Base-by-base conservation (phyloP, 1,140 invertebrate species). In the Drosophila funebris region DNA sequence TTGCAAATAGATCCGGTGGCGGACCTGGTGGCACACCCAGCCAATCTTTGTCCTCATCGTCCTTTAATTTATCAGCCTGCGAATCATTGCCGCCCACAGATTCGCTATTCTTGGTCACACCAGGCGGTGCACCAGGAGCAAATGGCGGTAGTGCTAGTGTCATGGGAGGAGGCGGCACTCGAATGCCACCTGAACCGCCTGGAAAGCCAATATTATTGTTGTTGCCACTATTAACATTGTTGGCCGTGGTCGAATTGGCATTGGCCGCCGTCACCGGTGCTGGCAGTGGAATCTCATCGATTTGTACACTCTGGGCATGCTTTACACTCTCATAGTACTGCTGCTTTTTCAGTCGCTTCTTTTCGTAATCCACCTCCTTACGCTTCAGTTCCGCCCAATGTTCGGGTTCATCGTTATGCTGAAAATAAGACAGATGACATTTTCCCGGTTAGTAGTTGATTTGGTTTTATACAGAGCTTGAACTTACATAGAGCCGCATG, bases 241-340 rank as follows among this genome's bases (percentile, higher is more conserved):
- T 33, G 44, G 24, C 39, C 22, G 46, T 31, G 0, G 56, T 5
- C 5, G 52, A 14, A 31, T 9, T 66, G 0, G 66, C 5, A 6
- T 36, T 36, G 3, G 63, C 9, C 4, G 78, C 13, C 5, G 73
- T 63, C 1, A 80, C 80, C 6, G 98, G 98, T 27, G 90, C 76
- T 4, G 98, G 98, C 62, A 99, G 92, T 6, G 98, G 98, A 93
- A 99, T 99, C 92, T 99, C 97, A 93, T 99, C 97, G n/a, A 99
- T 94, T 92, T 97, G 96, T 1, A 99, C 98, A 90, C 97, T 96
- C 91, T 99, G 97, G 6, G 98, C 98, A 93, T 97, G 96, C 85
- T 96, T 95, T 0, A 99, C 98, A 70, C 98, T 97, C 92, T 99
- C 98, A 93, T 96, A 99, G 92, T 98, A 98, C 33, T 96, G 95